Percentiles rank a stretch among this genome's conserved stretches.
Evolutionary conservation across 2,797 vertebrate species (phyloP).

Genomic region (Pachyuromys duprasi): DNA sequence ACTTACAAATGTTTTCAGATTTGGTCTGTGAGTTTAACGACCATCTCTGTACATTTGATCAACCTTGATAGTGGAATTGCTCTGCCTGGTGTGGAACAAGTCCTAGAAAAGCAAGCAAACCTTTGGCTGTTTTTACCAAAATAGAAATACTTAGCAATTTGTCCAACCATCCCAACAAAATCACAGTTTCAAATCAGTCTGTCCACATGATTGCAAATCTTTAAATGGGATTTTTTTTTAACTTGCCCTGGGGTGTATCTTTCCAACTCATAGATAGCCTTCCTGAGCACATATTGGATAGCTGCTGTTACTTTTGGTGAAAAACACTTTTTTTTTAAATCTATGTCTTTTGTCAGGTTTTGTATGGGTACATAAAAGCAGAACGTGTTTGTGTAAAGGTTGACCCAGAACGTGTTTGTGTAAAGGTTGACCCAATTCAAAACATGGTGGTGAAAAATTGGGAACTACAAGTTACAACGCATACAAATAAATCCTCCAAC

Average conservation of each 20-base stretch:
- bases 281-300: background rate
- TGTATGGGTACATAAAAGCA: background rate
- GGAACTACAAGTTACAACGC: background rate
- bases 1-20: slow-evolving; percentile 74
- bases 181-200: slow-evolving; percentile 3
- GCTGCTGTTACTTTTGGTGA: background rate
- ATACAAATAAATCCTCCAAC: background rate
- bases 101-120: slow-evolving; percentile 49
- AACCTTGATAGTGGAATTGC: slow-evolving; percentile 16
- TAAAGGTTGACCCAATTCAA: background rate
- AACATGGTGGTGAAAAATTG: background rate
- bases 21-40: slow-evolving; percentile 75
- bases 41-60: slow-evolving; percentile 57
- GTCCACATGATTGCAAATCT: background rate
- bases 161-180: background rate
- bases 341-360: background rate
- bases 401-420: background rate
- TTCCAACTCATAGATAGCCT: background rate
- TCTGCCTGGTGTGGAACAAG: background rate
- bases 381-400: background rate
- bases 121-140: background rate
- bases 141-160: background rate
- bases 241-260: background rate
- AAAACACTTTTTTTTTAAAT: background rate
- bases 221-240: background rate